These are phyloP conservation scores for Sphenodon punctatus DNA, from an alignment of 2,797 vertebrate genomes.

Conservation along the genomic window DNA sequence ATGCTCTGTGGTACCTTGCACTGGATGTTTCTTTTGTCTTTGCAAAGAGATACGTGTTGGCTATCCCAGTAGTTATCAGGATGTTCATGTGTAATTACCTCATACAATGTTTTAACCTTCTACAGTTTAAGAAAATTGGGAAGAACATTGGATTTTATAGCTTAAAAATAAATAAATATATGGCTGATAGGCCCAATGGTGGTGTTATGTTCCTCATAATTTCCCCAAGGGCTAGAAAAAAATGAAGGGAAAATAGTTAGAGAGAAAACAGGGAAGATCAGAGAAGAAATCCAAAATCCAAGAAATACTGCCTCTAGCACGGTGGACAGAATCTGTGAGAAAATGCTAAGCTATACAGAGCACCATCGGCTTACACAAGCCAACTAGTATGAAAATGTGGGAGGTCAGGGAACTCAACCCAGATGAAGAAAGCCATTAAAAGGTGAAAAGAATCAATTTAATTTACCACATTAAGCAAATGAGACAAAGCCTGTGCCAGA, in stretches of 20 bases:
- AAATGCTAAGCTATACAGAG: neutral
- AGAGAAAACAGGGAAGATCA: neutral
- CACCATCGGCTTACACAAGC: neutral
- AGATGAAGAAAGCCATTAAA: conserved; percentile 23
- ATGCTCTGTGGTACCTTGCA: conserved; percentile 44
- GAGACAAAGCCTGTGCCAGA: neutral
- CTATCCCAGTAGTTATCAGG: conserved; percentile 77
- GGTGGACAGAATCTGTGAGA: neutral
- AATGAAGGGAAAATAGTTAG: neutral
- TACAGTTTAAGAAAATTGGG: conserved; percentile 79
- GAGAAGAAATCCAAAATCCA: neutral
- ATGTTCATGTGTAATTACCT: conserved; percentile 82
- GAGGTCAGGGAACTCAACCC: neutral
- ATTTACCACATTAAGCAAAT: conserved; percentile 53
- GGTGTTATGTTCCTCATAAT: conserved; percentile 1
- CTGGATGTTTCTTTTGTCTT: conserved; percentile 72
- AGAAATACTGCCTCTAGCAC: neutral
- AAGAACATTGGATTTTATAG: conserved; percentile 55
- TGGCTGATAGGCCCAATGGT: neutral
- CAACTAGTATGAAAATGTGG: neutral
- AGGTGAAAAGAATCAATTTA: conserved; percentile 39
- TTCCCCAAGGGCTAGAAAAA: neutral
- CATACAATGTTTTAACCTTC: conserved; percentile 74
- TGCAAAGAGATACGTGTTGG: conserved; percentile 72
- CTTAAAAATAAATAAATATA: conserved; percentile 3